Evolutionary conservation across 2,113 vertebrate species (phyloP), one percentile per base, ranked within the genome.

Genomic region (Eublepharis macularius): DNA sequence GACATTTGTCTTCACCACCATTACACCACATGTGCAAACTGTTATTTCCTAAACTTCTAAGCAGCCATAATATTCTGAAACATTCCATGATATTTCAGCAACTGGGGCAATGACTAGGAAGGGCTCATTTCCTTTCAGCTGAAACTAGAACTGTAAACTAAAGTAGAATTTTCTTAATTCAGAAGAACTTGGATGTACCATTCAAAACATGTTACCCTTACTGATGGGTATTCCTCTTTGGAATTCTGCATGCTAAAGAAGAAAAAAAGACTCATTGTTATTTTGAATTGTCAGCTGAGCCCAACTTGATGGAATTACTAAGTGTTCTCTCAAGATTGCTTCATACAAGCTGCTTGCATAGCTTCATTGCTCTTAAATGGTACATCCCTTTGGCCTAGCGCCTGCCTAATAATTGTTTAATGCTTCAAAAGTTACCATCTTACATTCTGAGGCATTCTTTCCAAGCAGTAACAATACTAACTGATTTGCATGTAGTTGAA

Each of bases 391-490:
- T 96, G 95, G 94, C 93, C 90, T 77, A 87, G 1, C 88, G 94
- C 93, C 93, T 93, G 81, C 89, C 92, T 96, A 94, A 95, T 94
- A 86, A 88, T 93, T 94, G 92, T 91, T 96, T 93, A 95, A 94
- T 94, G 92, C 92, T 95, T 95, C 84, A 90, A 85, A 87, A 95
- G 92, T 91, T 93, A 92, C 89, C 91, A 83, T 90, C 85, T 94
- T 90, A 92, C 83, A 83, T 89, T 63, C 82, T 87, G 90, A 92
- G 86, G 85, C 76, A 86, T 65, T 85, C 88, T 91, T 94, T 94
- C 91, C 74, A 84, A 90, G 82, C 82, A 91, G 82, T 92, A 87
- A 83, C 93, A 94, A 92, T 84, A 92, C 86, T 72, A 88, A 76
- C 47, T 89, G 88, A 91, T 95, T 95, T 95, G 69, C 91, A 86